Evolutionary conservation across 2,888 invertebrate species (phyloP).

Genomic region (Sylvicola cinctus): DNA sequence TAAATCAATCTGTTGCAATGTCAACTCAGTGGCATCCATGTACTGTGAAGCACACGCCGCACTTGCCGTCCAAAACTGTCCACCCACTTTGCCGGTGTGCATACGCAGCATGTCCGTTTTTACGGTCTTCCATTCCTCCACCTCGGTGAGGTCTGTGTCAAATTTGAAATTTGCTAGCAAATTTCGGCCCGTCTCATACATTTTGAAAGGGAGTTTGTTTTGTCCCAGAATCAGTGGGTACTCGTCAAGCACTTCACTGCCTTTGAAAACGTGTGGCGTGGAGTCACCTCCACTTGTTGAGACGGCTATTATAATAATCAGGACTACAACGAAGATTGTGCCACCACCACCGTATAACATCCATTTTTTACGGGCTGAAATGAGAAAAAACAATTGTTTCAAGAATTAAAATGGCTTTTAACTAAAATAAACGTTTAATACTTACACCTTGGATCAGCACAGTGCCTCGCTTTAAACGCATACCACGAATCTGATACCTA

Average conservation of each 20-base stretch:
- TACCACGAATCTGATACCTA: too few species aligned
- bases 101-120: constrained; percentile 33
- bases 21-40: constrained; percentile 32
- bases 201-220: constrained; percentile 28
- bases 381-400: neutral
- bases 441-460: too few species aligned
- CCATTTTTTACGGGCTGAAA: constrained; percentile 1
- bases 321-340: neutral
- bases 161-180: constrained; percentile 23
- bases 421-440: too few species aligned
- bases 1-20: constrained; percentile 38
- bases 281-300: neutral
- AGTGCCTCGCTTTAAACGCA: too few species aligned
- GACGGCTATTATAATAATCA: constrained; percentile 2
- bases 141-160: constrained; percentile 18
- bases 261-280: neutral
- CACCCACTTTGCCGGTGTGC: constrained; percentile 29
- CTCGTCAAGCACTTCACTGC: constrained; percentile 5
- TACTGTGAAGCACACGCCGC: constrained; percentile 30
- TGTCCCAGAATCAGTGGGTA: constrained; percentile 20
- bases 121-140: constrained; percentile 18
- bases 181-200: constrained; percentile 22
- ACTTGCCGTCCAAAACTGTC: constrained; percentile 40
- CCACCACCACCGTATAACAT: constrained; percentile 1
- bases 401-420: too few species aligned